phyloP scores from a whole-genome alignment of 2,888 invertebrate species.

The Himalopsyche anomala region DNA sequence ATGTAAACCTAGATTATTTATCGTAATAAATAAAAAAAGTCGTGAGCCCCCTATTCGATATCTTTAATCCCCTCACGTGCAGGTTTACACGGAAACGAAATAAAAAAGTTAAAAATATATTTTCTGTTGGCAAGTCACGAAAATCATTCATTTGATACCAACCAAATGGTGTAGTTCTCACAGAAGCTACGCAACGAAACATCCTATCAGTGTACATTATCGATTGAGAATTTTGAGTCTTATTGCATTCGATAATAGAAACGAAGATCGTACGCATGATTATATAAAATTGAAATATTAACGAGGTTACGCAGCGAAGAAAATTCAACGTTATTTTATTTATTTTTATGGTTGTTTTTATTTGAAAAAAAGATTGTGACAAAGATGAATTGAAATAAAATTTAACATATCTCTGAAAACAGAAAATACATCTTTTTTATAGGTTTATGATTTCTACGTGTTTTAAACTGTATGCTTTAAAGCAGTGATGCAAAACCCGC shows the following conservation, averaged over 20 bases:
- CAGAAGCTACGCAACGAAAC: neutral
- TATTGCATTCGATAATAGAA: neutral
- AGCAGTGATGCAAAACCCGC: too few relatives aligned
- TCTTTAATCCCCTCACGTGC: constrained; percentile 56
- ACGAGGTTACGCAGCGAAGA: neutral
- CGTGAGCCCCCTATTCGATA: constrained; percentile 12
- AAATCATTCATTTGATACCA: constrained; percentile 50
- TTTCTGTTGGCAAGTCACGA: constrained; percentile 41
- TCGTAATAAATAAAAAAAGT: neutral
- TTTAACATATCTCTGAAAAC: neutral
- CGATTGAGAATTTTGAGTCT: constrained; percentile 2
- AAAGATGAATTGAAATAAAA: neutral
- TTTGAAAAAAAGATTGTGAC: neutral
- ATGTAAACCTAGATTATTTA: neutral
- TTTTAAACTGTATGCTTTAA: too few relatives aligned
- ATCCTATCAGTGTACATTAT: neutral
- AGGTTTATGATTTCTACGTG: constrained; percentile 53
- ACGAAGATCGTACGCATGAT: constrained; percentile 39
- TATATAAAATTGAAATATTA: neutral
- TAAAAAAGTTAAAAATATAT: constrained; percentile 52
- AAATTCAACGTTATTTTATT: neutral
- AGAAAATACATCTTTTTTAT: constrained; percentile 37
- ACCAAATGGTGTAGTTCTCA: constrained; percentile 31
- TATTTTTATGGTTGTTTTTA: neutral
- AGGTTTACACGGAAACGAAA: constrained; percentile 55